A percentile compares a stretch with the other conserved stretches of the same genome.
Conservation (phyloP, 2,113 vertebrate genomes). For the Vulpes vulpes region DNA sequence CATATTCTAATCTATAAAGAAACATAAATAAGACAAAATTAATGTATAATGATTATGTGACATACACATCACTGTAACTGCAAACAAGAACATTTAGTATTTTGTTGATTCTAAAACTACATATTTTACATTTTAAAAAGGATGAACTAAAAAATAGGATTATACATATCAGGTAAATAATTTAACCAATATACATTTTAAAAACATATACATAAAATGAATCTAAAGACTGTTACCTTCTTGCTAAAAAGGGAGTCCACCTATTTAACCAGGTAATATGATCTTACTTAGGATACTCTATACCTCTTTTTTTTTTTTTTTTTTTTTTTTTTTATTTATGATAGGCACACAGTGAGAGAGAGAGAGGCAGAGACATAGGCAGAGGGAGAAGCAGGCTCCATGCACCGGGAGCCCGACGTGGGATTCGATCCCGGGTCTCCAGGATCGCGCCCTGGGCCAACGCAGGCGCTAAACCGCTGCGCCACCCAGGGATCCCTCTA, state of each 20-base stretch:
- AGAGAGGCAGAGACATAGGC: no score
- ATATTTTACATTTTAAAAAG: conserved; percentile 39
- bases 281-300: background rate
- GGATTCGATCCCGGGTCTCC: no score
- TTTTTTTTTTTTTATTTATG: no score
- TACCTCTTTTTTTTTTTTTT: background rate
- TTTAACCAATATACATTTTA: background rate
- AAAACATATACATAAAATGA: background rate
- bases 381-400: no score
- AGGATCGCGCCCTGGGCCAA: no score
- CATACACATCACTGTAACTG: conserved; percentile 4
- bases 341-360: no score
- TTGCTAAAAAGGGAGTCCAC: background rate
- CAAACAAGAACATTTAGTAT: conserved; percentile 40
- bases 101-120: background rate
- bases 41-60: background rate
- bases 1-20: conserved; percentile 98
- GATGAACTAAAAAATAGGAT: conserved; percentile 22
- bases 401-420: no score
- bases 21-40: conserved; percentile 73
- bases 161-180: background rate
- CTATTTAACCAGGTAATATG: background rate
- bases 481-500: background rate
- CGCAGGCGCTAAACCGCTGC: no score
- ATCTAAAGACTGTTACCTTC: background rate